These are phyloP conservation scores for Rhinoraja longicauda DNA, from an alignment of 2,797 vertebrate genomes.

Conservation along the genomic window DNA sequence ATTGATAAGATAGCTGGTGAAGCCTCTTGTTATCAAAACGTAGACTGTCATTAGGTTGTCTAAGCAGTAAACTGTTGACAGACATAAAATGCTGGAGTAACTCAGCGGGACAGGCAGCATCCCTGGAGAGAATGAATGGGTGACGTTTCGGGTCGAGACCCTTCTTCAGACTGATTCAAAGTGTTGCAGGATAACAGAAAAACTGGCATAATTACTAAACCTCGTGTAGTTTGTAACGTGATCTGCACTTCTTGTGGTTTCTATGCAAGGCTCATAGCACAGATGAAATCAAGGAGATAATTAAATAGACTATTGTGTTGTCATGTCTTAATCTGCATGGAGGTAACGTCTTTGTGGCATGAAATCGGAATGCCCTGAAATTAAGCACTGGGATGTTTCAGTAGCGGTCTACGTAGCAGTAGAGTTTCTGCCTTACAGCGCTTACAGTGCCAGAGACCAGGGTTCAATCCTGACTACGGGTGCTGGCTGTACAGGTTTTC, in stretches of 20 bases:
- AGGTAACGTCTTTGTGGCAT: background rate
- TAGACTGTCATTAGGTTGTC: constrained; percentile 15
- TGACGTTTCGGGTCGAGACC: too few species aligned
- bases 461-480: too few species aligned
- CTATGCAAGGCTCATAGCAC: constrained; percentile 3
- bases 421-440: too few species aligned
- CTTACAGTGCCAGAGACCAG: too few species aligned
- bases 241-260: constrained; percentile 26
- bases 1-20: constrained; percentile 15
- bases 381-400: too few species aligned
- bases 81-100: too few species aligned
- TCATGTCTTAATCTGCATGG: background rate
- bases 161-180: too few species aligned
- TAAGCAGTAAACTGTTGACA: background rate
- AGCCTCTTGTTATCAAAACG: constrained; percentile 24
- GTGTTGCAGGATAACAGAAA: constrained; percentile 3
- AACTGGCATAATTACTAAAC: constrained; percentile 27
- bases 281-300: background rate
- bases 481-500: too few species aligned
- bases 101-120: too few species aligned
- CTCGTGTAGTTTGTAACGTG: constrained; percentile 28
- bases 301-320: background rate
- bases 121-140: too few species aligned
- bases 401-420: too few species aligned
- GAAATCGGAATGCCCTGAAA: too few species aligned